Conservation (phyloP, 2,797 vertebrate genomes). For the Malacoraja senta region DNA sequence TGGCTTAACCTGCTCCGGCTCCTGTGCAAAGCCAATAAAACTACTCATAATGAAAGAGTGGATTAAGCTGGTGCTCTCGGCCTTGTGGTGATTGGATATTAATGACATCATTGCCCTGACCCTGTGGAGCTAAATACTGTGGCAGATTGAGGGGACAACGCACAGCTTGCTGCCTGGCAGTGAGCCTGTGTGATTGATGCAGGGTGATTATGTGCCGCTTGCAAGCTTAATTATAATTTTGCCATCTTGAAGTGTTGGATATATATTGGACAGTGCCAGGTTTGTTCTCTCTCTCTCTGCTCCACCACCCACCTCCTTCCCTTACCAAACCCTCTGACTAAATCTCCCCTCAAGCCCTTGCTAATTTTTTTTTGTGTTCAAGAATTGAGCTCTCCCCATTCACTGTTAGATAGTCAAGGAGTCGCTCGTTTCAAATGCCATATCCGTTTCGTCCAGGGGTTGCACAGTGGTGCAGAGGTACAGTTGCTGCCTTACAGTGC, state of each 20-base stretch:
- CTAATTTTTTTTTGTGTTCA: neutral
- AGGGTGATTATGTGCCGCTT: slow-evolving; percentile 10
- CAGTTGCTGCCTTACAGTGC: too few species aligned
- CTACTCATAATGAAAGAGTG: slow-evolving; percentile 64
- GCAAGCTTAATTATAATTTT: slow-evolving; percentile 5
- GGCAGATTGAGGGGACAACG: slow-evolving; percentile 61
- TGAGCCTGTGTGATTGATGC: slow-evolving; percentile 36
- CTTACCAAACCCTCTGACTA: neutral
- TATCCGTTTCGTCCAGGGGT: too few species aligned
- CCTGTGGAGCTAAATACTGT: slow-evolving; percentile 50
- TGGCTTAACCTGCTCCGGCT: slow-evolving; percentile 52
- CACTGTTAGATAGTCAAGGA: neutral
- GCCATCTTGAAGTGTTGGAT: slow-evolving; percentile 6
- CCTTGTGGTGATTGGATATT: slow-evolving; percentile 69
- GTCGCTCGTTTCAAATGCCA: neutral
- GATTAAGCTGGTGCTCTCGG: slow-evolving; percentile 55
- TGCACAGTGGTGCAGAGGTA: too few species aligned
- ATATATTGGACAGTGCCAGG: neutral
- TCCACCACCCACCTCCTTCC: slow-evolving; percentile 41
- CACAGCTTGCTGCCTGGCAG: slow-evolving; percentile 56
- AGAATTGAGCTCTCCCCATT: neutral
- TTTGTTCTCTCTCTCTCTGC: neutral
- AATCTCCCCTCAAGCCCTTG: neutral
- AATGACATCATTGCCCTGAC: slow-evolving; percentile 70
- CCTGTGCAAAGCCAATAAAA: slow-evolving; percentile 64